Evolutionary conservation across 2,797 vertebrate genomes (phyloP).

Genomic region (Megalops cyprinoides): DNA sequence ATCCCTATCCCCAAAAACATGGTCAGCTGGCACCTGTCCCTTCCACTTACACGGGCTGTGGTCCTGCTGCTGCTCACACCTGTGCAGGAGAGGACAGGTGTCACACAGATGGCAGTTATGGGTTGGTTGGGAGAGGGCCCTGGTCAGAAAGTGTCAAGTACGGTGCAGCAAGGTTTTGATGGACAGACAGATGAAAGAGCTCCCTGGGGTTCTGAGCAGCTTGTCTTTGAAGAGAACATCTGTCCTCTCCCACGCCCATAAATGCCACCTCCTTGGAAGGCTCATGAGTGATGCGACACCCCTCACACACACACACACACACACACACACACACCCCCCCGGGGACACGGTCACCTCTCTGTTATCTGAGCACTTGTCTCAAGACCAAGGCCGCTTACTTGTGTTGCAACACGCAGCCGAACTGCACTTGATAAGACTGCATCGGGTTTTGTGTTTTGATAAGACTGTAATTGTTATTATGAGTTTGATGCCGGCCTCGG

Average conservation of each 20-base stretch:
- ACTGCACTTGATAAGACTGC: not conserved
- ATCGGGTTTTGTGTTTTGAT: not conserved
- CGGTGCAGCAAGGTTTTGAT: not conserved
- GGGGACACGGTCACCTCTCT: slow-evolving; percentile 12
- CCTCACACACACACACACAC: not conserved
- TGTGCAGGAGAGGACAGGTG: slow-evolving; percentile 21
- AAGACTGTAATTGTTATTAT: too few species aligned
- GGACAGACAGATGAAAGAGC: slow-evolving; percentile 3
- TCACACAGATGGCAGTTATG: not conserved
- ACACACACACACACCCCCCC: not conserved
- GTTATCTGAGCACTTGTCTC: slow-evolving; percentile 29
- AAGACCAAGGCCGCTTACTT: not conserved
- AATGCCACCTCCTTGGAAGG: slow-evolving; percentile 34
- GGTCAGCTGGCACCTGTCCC: slow-evolving; percentile 22
- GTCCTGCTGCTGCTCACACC: slow-evolving; percentile 1
- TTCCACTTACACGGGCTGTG: slow-evolving; percentile 24
- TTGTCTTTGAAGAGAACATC: slow-evolving; percentile 39
- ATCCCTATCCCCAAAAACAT: not conserved
- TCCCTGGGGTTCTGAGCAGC: slow-evolving; percentile 37
- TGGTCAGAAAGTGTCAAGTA: slow-evolving; percentile 17
- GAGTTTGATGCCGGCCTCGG: not conserved
- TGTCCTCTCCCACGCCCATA: slow-evolving; percentile 23
- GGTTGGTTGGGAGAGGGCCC: not conserved
- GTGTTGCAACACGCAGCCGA: not conserved
- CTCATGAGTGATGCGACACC: slow-evolving; percentile 13